A percentile compares a stretch with the other conserved stretches of the same genome.
phyloP scores from a whole-genome alignment of 2,113 vertebrate genomes.

The Epinephelus moara region DNA sequence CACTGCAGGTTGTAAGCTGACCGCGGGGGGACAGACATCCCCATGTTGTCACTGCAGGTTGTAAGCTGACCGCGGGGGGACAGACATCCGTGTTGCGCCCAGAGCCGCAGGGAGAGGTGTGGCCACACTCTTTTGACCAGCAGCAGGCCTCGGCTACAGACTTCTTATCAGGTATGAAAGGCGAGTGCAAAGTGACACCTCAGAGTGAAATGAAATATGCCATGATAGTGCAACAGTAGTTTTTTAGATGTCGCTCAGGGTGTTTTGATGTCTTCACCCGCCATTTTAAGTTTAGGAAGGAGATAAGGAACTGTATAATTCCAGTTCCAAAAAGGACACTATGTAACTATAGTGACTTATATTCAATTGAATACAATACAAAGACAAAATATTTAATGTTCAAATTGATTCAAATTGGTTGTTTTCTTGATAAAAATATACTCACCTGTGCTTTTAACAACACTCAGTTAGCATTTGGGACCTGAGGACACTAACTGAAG shows the following conservation, averaged over 20 bases:
- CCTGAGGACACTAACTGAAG: too few relatives aligned
- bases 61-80: constrained; percentile 65
- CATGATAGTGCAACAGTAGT: not conserved
- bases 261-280: not conserved
- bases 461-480: too few relatives aligned
- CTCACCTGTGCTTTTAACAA: too few relatives aligned
- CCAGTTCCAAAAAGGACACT: too few relatives aligned
- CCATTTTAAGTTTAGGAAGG: not conserved
- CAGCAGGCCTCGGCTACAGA: constrained; percentile 70
- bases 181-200: too few relatives aligned
- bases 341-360: too few relatives aligned
- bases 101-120: constrained; percentile 74
- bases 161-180: constrained; percentile 73
- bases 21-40: constrained; percentile 65
- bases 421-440: too few relatives aligned
- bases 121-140: constrained; percentile 55
- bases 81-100: constrained; percentile 54
- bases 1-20: constrained; percentile 68
- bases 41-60: constrained; percentile 67
- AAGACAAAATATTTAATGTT: too few relatives aligned
- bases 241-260: not conserved
- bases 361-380: too few relatives aligned
- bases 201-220: not conserved
- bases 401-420: too few relatives aligned
- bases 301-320: not conserved